These are phyloP conservation scores for Nasonovia ribisnigri DNA, from an alignment of 2,888 invertebrate species.

Conservation along the genomic window DNA sequence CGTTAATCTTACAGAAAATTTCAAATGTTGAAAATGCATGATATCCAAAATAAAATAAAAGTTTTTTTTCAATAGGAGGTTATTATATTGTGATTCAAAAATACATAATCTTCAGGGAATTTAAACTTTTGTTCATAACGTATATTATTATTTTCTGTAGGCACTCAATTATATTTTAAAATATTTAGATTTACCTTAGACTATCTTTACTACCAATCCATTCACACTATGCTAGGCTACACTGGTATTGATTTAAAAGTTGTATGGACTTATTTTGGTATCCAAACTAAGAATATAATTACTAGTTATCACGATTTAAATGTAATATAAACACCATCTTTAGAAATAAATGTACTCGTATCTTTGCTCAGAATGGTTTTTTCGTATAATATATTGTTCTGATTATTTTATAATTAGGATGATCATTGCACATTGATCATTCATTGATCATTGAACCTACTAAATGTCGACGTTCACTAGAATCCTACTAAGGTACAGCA, in stretches of 20 bases:
- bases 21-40: background rate
- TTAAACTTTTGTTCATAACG: no score
- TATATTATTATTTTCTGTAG: no score
- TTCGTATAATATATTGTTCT: background rate
- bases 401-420: no score
- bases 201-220: background rate
- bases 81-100: no score
- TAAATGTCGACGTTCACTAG: background rate
- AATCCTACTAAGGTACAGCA: background rate
- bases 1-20: background rate
- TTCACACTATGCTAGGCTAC: background rate
- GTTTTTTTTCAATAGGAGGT: no score
- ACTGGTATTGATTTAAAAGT: background rate
- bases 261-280: background rate
- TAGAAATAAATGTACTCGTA: background rate
- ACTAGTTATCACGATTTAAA: background rate
- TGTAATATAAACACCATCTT: background rate
- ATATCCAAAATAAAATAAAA: no score
- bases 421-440: no score
- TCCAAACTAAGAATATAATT: background rate
- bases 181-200: background rate
- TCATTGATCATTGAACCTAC: no score
- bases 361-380: background rate
- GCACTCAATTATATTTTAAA: background rate
- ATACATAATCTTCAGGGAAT: no score